Evolutionary conservation across 2,113 vertebrate genomes (phyloP).

Genomic region (Microcebus murinus): DNA sequence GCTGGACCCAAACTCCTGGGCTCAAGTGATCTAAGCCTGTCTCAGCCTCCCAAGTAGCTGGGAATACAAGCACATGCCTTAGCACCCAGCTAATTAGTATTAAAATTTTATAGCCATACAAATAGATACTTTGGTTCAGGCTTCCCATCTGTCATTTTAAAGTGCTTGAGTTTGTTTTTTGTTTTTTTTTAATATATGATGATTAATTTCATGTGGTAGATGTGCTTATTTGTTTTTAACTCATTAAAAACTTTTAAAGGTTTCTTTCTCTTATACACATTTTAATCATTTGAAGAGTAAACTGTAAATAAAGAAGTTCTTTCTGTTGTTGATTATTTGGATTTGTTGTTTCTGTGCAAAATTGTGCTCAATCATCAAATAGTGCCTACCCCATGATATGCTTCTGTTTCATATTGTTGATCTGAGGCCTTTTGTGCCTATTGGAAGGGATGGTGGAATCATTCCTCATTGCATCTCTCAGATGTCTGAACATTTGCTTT

Average conservation of each 20-base stretch:
- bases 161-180: slow-evolving; percentile 21
- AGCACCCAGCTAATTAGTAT: neutral
- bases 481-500: neutral
- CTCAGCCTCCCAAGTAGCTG: no score
- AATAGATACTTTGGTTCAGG: slow-evolving; percentile 8
- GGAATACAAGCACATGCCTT: no score
- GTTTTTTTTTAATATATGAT: neutral
- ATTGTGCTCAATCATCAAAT: neutral
- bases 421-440: neutral
- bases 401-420: neutral
- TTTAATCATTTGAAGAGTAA: slow-evolving; percentile 38
- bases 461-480: neutral
- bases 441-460: neutral
- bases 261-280: neutral
- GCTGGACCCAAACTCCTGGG: no score
- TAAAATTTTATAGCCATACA: slow-evolving; percentile 39
- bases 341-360: neutral
- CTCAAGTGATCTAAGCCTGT: no score
- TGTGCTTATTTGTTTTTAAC: slow-evolving; percentile 11
- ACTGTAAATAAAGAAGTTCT: neutral
- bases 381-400: neutral
- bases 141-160: slow-evolving; percentile 32
- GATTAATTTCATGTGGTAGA: neutral
- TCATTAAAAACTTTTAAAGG: slow-evolving; percentile 25
- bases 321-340: neutral